Evolutionary conservation across 2,888 invertebrate genomes (phyloP).

Genomic region (Baccha elongata): DNA sequence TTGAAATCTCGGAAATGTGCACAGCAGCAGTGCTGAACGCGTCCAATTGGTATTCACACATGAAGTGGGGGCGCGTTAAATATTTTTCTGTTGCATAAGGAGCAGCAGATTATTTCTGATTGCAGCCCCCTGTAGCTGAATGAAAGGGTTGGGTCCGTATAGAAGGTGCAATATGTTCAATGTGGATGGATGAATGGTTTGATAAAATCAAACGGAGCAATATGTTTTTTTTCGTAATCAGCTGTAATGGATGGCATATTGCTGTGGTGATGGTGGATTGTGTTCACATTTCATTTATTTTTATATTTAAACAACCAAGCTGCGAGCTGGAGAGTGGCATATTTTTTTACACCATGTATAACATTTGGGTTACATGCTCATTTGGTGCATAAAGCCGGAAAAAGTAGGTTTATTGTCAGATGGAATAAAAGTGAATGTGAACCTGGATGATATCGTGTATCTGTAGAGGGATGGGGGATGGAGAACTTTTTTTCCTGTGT

Average conservation of each 20-base stretch:
- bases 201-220: conserved; percentile 41
- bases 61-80: conserved; percentile 30
- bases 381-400: conserved; percentile 33
- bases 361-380: conserved; percentile 62
- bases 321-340: conserved; percentile 16
- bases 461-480: neutral
- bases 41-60: conserved; percentile 61
- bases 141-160: conserved; percentile 3
- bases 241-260: conserved; percentile 46
- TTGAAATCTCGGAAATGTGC: conserved; percentile 67
- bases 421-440: conserved; percentile 25
- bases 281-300: conserved; percentile 1
- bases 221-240: conserved; percentile 50
- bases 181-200: conserved; percentile 25
- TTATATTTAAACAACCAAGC: conserved; percentile 25
- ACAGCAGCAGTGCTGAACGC: conserved; percentile 32
- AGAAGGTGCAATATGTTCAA: conserved; percentile 37
- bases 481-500: neutral
- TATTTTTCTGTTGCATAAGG: conserved; percentile 44
- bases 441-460: conserved; percentile 1
- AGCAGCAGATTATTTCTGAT: conserved; percentile 48
- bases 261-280: neutral
- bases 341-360: conserved; percentile 24
- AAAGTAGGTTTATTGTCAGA: conserved; percentile 47
- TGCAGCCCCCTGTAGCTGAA: conserved; percentile 4